Conservation (phyloP, 2,113 vertebrate species). For the Plestiodon gilberti region DNA sequence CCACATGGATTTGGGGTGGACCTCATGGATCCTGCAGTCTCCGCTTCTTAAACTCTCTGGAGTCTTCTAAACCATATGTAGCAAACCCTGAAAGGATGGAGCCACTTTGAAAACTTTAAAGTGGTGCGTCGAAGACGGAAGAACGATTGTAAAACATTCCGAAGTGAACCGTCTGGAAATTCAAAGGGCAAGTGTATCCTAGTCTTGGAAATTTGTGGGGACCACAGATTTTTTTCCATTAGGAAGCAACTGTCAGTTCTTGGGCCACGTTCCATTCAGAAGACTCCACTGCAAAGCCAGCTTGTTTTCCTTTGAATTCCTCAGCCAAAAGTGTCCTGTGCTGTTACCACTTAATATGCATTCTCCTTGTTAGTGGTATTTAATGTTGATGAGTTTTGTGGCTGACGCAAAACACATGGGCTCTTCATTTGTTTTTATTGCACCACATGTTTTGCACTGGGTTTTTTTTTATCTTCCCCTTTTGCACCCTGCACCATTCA, state of each 20-base stretch:
- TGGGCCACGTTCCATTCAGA: conserved; percentile 59
- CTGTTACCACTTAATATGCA: conserved; percentile 59
- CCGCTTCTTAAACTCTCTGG: too few species aligned
- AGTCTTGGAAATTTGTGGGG: neutral
- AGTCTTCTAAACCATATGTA: neutral
- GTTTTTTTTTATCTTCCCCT: neutral
- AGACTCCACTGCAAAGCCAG: conserved; percentile 49
- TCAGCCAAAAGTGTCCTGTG: conserved; percentile 42
- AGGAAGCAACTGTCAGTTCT: conserved; percentile 33
- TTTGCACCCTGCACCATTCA: conserved; percentile 67
- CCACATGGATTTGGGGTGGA: too few species aligned
- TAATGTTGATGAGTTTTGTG: conserved; percentile 67
- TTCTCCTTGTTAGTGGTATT: conserved; percentile 69
- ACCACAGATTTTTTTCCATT: conserved; percentile 20
- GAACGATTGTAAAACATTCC: neutral
- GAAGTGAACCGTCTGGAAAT: neutral
- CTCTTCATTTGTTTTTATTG: conserved; percentile 68
- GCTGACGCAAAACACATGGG: conserved; percentile 71
- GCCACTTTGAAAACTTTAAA: neutral
- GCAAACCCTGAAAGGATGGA: neutral
- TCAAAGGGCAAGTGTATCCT: neutral
- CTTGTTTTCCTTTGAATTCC: conserved; percentile 61
- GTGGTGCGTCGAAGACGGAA: neutral
- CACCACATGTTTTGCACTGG: conserved; percentile 53
- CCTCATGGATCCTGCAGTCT: too few species aligned